Evolutionary conservation across 2,113 vertebrate genomes (phyloP), one percentile per base, ranked within the genome.

Genomic region (Pollachius pollachius): DNA sequence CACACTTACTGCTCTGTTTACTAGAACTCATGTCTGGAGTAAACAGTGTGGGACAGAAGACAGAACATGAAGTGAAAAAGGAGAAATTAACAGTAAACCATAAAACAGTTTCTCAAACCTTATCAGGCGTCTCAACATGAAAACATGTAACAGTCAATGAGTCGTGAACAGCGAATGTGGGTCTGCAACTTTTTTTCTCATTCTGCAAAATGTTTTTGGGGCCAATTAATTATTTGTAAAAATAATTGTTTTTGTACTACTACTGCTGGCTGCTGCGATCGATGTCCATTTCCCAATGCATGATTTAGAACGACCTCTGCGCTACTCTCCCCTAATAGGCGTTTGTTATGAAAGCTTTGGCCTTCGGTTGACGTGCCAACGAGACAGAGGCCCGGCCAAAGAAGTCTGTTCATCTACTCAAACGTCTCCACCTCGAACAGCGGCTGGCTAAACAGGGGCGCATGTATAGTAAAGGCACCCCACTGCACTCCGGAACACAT

Each of bases 1-100:
- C 89, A 89, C 88, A 89, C 88, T 88, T 91, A 91, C 86, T 88
- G 89, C 83, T 88, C 85, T 88, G 88, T 88, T 89, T 90, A 91
- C 83, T 88, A 90, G 83, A 88, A 79, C 82, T 87, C 77, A 90
- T 87, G 87, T 91, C 86, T 91, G 85, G 67, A 89, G 83, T 85
- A 81, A 90, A 90, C 74, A 75, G 87, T 78, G 84, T 76, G 34
- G 73, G 76, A 81, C 58, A 80, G 60, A 73, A 78, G 48, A 64
- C 60, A 23, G 64, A 77, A 70, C 64, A 76, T 69, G 62, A 52
- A 17, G 69, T 37, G 59, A 62, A 73, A 73, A 61, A 69, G 52
- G 66, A 27, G 18, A 67, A 68, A 75, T 30, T 70, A 73, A 85
- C 68, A 68, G n/a, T 71, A 61, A 73, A 71, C 69, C 83, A 73